phyloP scores from a whole-genome alignment of 2,888 invertebrate genomes.

The Nephrotoma flavescens region DNA sequence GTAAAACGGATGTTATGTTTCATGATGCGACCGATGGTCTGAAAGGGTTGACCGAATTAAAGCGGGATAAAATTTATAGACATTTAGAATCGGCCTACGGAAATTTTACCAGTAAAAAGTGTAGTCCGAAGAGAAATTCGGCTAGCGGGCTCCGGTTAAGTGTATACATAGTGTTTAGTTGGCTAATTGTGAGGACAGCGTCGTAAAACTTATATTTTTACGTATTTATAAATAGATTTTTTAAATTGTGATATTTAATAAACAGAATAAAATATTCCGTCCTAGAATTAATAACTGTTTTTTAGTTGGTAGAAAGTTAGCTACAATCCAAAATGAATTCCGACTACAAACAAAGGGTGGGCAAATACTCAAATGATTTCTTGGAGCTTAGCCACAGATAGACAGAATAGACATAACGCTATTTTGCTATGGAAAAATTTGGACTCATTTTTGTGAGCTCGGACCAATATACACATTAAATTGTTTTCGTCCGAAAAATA shows the following conservation, averaged over 20 bases:
- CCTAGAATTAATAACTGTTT: background rate
- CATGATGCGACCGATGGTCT: constrained; percentile 26
- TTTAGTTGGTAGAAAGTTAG: too few species aligned
- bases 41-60: constrained; percentile 21
- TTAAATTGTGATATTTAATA: background rate
- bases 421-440: too few species aligned
- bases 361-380: too few species aligned
- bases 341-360: too few species aligned
- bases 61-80: constrained; percentile 21
- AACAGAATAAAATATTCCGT: background rate
- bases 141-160: background rate
- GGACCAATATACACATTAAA: too few species aligned
- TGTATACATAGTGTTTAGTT: background rate
- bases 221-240: background rate
- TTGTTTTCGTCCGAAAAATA: too few species aligned
- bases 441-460: too few species aligned
- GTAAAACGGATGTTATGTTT: constrained; percentile 47
- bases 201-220: background rate
- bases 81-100: constrained; percentile 26
- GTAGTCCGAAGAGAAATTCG: background rate
- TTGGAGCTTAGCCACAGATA: too few species aligned
- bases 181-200: background rate
- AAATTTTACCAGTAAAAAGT: constrained; percentile 19
- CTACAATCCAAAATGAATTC: too few species aligned
- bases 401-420: too few species aligned